Base-by-base conservation (phyloP, 2,888 invertebrate genomes). In the Conus canariensis region DNA sequence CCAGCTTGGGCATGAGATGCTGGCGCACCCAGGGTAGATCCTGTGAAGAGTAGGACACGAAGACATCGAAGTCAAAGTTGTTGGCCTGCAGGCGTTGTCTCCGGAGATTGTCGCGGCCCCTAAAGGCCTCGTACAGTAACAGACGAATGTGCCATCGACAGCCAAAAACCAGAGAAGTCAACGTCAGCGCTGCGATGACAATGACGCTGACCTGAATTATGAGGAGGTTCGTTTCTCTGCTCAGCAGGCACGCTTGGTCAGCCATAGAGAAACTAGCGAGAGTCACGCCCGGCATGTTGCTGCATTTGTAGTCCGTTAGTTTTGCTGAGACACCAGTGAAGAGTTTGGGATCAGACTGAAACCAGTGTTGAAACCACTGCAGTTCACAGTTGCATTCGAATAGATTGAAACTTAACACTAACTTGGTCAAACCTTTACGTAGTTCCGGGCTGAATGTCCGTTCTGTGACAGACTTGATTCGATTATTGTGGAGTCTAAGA, bases 131-230 rank as follows among this genome's bases (percentile, higher is more conserved):
- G 93, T 97, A 97, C 93, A 97, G 97, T 67, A 86, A 22, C 67
- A 86, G 64, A 16, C 86, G 86, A 19, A 97, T 96, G 90, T 97
- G 96, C 94, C 97, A 97, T 91, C 97, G 97, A 91, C 97, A 97
- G 88, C 97, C 94, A 90, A 97, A 97, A 10, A 96, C 92, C 0
- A 96, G 89, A 2, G 64, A 14, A 14, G 45, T 8, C 25, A 88
- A 80, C 4, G 89, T 90, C 22, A 91, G 70, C 12, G 91, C 60
- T 8, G 92, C 74, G 12, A 93, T 58, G 4, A 86, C 16, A 60
- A 70, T 88, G n/a, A 22, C 9, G n/a, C n/a, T 74, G 70, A 74
- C 30, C 30, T 30, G 30, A 30, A 30, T 30, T 30, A 30, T 30
- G 30, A 30, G 30, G 30, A 30, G 30, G 30, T 30, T 30, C 30